These are phyloP conservation scores for Eulemur macaco DNA, from an alignment of 2,113 vertebrate species.

Conservation along the genomic window DNA sequence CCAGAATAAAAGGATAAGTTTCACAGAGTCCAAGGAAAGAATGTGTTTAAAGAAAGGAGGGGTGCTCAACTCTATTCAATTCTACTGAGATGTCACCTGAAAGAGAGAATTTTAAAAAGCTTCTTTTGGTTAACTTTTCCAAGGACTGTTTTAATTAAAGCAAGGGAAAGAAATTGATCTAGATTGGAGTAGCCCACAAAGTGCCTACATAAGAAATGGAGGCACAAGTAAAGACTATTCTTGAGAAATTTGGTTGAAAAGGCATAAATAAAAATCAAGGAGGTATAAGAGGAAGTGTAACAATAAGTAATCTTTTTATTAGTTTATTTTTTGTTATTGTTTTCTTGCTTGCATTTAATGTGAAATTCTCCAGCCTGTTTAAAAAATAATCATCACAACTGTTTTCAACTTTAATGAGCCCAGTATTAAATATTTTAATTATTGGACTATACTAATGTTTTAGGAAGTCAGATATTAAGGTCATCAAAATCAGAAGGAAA, in stretches of 20 bases:
- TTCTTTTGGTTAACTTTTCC: neutral
- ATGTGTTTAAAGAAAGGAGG: neutral
- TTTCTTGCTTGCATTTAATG: neutral
- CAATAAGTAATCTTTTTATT: neutral
- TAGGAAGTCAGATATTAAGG: neutral
- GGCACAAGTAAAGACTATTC: neutral
- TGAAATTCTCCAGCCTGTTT: neutral
- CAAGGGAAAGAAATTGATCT: neutral
- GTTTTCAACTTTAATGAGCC: neutral
- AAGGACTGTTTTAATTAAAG: neutral
- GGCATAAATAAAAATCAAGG: neutral
- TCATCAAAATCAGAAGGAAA: neutral
- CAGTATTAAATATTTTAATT: neutral
- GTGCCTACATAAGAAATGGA: neutral
- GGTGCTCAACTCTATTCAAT: neutral
- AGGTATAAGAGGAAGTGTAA: neutral
- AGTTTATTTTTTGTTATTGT: neutral
- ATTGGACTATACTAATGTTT: neutral
- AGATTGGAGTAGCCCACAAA: neutral
- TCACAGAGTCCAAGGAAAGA: neutral
- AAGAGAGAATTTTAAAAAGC: neutral
- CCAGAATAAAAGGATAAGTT: neutral
- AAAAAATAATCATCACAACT: neutral
- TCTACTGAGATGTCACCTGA: neutral
- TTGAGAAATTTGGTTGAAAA: neutral